Conservation (phyloP, 2,888 invertebrate genomes). For the Altica lythri region DNA sequence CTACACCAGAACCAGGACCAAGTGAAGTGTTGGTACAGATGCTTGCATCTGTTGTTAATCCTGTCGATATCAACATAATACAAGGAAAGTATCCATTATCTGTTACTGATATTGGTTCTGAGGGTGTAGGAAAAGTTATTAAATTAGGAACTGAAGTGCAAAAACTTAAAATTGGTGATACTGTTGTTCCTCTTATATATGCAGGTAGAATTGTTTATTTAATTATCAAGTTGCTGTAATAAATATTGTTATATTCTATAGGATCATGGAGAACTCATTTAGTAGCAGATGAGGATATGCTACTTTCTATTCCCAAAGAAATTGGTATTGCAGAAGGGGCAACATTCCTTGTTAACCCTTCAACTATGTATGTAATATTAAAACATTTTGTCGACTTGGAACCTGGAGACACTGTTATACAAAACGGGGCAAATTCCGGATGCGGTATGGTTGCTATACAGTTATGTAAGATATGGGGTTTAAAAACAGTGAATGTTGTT, state of each 20-base stretch:
- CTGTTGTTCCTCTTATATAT: conserved; percentile 77
- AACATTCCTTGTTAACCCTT: conserved; percentile 91
- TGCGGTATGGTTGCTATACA: conserved; percentile 95
- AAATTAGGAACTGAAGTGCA: conserved; percentile 67
- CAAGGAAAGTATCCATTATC: conserved; percentile 90
- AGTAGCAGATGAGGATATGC: conserved; percentile 57
- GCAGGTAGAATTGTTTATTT: conserved; percentile 43
- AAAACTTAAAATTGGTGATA: conserved; percentile 71
- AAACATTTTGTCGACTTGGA: conserved; percentile 78
- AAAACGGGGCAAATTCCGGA: conserved; percentile 96
- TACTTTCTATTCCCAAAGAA: conserved; percentile 72
- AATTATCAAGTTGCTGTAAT: neutral
- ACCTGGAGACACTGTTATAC: conserved; percentile 84
- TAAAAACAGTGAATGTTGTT: conserved; percentile 86
- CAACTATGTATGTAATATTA: conserved; percentile 96
- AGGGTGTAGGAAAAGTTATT: conserved; percentile 88
- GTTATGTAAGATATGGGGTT: conserved; percentile 74
- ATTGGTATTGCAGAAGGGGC: conserved; percentile 81
- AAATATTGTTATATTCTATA: conserved; percentile 53
- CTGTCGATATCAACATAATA: conserved; percentile 96
- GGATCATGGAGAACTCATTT: conserved; percentile 89
- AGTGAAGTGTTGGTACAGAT: conserved; percentile 81
- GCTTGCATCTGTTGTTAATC: conserved; percentile 92
- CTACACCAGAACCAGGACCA: conserved; percentile 61
- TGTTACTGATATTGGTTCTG: conserved; percentile 82